Evolutionary conservation across 2,888 invertebrate genomes (phyloP).

Genomic region (Theretra japonica): DNA sequence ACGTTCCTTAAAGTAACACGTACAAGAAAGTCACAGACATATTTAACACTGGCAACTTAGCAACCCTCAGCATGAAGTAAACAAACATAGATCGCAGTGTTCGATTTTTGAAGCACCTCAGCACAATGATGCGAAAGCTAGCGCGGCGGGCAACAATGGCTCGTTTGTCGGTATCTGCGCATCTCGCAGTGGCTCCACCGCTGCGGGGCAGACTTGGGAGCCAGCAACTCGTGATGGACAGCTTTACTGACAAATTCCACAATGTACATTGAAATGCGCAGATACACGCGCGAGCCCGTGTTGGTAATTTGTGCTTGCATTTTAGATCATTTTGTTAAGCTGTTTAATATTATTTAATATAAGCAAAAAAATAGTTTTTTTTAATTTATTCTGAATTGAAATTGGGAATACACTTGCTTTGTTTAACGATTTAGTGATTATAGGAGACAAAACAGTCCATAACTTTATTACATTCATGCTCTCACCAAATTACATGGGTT

Average conservation of each 20-base stretch:
- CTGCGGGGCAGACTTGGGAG: constrained; percentile 73
- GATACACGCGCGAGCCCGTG: background rate
- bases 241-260: constrained; percentile 46
- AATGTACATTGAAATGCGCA: constrained; percentile 22
- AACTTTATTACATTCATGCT: too few species aligned
- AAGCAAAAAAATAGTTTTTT: background rate
- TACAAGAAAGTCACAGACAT: too few species aligned
- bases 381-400: background rate
- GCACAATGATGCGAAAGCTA: constrained; percentile 84
- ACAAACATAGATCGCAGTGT: constrained; percentile 78
- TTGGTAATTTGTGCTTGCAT: background rate
- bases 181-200: constrained; percentile 79
- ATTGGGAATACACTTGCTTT: too few species aligned
- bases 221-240: constrained; percentile 60
- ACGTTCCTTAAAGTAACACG: too few species aligned
- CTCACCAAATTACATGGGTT: too few species aligned
- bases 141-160: constrained; percentile 80
- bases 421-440: too few species aligned
- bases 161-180: constrained; percentile 77
- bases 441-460: too few species aligned
- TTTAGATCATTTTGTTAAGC: background rate
- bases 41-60: background rate
- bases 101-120: constrained; percentile 75
- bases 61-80: constrained; percentile 53
- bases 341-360: background rate